A percentile compares a stretch with the other conserved stretches of the same genome.
phyloP scores from a whole-genome alignment of 2,888 invertebrate genomes.

The Drosophila prostipennis region DNA sequence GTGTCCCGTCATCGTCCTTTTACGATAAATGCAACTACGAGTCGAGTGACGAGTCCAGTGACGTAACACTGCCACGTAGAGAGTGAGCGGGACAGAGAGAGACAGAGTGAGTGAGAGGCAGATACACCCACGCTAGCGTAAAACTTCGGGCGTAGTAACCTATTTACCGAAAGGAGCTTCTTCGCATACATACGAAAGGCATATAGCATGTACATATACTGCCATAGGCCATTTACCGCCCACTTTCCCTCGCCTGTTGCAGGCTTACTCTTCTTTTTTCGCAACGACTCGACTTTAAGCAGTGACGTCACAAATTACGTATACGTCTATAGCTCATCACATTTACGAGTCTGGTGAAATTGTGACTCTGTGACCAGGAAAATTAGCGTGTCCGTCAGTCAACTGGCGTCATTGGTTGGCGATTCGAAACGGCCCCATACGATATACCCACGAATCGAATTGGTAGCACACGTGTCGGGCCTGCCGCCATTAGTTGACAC shows the following conservation, averaged over 20 bases:
- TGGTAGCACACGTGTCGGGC: conserved; percentile 36
- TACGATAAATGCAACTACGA: conserved; percentile 50
- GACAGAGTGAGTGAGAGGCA: not conserved
- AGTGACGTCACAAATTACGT: conserved; percentile 74
- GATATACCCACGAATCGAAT: conserved; percentile 18
- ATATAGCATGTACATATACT: not conserved
- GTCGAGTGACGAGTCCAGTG: conserved; percentile 65
- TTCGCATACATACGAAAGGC: not conserved
- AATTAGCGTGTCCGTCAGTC: conserved; percentile 35
- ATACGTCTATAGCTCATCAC: conserved; percentile 56
- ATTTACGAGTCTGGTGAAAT: conserved; percentile 4
- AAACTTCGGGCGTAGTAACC: conserved; percentile 78
- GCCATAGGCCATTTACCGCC: conserved; percentile 5
- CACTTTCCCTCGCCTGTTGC: conserved; percentile 41
- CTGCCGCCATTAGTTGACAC: conserved; percentile 33
- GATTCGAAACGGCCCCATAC: conserved; percentile 14
- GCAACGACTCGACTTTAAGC: conserved; percentile 48
- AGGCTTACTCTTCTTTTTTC: conserved; percentile 14
- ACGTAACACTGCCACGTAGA: conserved; percentile 18
- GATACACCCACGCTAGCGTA: conserved; percentile 67
- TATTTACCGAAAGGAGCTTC: conserved; percentile 60
- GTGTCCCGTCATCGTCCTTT: conserved; percentile 39
- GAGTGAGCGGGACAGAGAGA: conserved; percentile 1
- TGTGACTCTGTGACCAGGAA: conserved; percentile 33
- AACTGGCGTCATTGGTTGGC: conserved; percentile 26